phyloP scores from a whole-genome alignment of 2,113 vertebrate genomes.

The Rhizomys pruinosus region DNA sequence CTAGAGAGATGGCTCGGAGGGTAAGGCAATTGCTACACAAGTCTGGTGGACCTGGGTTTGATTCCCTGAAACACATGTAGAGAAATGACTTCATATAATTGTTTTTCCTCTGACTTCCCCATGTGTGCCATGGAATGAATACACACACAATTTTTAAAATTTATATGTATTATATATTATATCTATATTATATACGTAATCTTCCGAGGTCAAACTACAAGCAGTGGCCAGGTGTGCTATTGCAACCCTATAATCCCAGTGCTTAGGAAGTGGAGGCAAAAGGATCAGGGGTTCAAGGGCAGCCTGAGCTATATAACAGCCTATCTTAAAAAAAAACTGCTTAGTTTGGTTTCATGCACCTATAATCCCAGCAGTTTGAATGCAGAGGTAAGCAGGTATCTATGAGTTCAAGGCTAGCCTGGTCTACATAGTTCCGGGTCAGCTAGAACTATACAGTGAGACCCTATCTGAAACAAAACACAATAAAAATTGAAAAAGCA shows the following conservation, averaged over 20 bases:
- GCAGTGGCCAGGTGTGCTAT: not conserved
- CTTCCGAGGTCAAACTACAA: not conserved
- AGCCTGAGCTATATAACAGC: not conserved
- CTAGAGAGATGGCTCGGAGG: not conserved
- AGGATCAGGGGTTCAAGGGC: not conserved
- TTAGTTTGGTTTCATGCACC: too few relatives aligned
- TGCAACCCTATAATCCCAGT: too few relatives aligned
- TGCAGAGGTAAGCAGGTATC: too few relatives aligned
- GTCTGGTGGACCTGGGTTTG: not conserved
- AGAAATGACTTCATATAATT: not conserved
- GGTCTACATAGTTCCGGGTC: not conserved
- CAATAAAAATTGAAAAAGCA: not conserved
- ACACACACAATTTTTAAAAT: not conserved
- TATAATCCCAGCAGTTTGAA: not conserved
- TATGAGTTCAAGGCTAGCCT: not conserved
- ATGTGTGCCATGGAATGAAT: not conserved
- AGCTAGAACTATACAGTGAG: not conserved
- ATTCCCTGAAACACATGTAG: too few relatives aligned
- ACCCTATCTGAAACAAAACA: not conserved
- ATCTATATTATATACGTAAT: not conserved
- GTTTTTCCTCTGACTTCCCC: not conserved
- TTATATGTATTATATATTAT: too few relatives aligned
- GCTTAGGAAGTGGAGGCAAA: not conserved
- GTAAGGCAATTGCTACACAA: not conserved
- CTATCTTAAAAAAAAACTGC: not conserved